phyloP scores from a whole-genome alignment of 2,113 vertebrate genomes.

The Scophthalmus maximus region DNA sequence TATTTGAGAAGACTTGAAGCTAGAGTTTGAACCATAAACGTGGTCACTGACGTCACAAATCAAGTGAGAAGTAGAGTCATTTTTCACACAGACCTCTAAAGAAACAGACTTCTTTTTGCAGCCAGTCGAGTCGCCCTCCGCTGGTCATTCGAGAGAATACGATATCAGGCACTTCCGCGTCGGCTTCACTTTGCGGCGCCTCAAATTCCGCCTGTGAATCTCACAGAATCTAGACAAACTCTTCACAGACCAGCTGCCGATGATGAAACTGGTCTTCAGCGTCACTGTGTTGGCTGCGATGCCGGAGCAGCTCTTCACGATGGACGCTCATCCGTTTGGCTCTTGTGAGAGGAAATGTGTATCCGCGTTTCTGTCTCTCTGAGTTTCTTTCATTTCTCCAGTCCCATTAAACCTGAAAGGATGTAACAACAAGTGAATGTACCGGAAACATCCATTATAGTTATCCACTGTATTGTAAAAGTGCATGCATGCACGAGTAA shows the following conservation, averaged over 20 bases:
- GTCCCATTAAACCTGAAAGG: neutral
- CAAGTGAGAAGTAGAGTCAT: no score
- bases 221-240: conserved; percentile 4
- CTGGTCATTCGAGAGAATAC: no score
- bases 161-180: no score
- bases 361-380: neutral
- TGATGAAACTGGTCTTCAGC: conserved; percentile 12
- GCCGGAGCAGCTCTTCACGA: neutral
- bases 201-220: neutral
- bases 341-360: neutral
- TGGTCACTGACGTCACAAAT: no score
- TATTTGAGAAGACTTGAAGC: no score
- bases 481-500: conserved; percentile 37
- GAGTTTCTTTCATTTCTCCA: neutral
- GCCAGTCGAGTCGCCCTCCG: no score
- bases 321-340: neutral
- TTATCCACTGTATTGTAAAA: conserved; percentile 3
- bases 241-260: conserved; percentile 49
- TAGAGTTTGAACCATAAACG: no score
- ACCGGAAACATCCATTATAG: neutral
- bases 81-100: no score
- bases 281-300: neutral
- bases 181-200: no score
- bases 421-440: conserved; percentile 1
- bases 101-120: no score